Evolutionary conservation across 1,140 invertebrate genomes (phyloP).

Genomic region (Eubasilissa regina): DNA sequence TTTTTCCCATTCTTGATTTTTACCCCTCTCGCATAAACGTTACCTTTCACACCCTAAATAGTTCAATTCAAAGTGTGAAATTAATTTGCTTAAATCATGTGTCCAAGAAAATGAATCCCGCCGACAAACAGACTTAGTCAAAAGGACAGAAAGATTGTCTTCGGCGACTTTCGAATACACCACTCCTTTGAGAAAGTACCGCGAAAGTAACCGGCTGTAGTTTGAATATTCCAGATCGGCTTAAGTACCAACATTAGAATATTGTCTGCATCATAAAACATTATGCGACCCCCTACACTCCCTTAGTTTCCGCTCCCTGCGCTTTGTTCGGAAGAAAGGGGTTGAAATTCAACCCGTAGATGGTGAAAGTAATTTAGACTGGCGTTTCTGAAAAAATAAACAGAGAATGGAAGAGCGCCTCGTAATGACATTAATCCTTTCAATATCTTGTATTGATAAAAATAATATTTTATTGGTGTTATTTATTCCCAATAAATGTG

Average conservation of each 20-base stretch:
- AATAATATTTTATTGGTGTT: too few species aligned
- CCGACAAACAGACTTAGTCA: neutral
- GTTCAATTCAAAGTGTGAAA: constrained; percentile 33
- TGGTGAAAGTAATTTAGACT: constrained; percentile 31
- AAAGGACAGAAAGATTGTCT: neutral
- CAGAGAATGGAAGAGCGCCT: constrained; percentile 3
- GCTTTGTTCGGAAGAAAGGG: constrained; percentile 29
- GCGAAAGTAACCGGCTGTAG: neutral
- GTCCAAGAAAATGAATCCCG: neutral
- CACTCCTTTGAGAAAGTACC: neutral
- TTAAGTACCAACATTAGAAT: constrained; percentile 39
- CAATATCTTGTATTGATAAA: neutral
- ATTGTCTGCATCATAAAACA: constrained; percentile 38
- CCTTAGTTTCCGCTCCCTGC: constrained; percentile 18
- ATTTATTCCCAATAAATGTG: too few species aligned
- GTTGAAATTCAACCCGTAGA: constrained; percentile 7
- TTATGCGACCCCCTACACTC: constrained; percentile 30
- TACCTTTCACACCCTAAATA: constrained; percentile 20
- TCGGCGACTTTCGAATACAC: neutral
- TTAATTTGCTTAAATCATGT: constrained; percentile 31
- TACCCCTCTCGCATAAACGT: constrained; percentile 12
- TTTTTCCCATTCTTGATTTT: neutral
- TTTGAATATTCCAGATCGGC: constrained; percentile 13
- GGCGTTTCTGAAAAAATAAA: constrained; percentile 19
- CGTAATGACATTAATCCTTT: neutral